Conservation (phyloP, 2,797 vertebrate genomes). For the Muscicapa comitata region DNA sequence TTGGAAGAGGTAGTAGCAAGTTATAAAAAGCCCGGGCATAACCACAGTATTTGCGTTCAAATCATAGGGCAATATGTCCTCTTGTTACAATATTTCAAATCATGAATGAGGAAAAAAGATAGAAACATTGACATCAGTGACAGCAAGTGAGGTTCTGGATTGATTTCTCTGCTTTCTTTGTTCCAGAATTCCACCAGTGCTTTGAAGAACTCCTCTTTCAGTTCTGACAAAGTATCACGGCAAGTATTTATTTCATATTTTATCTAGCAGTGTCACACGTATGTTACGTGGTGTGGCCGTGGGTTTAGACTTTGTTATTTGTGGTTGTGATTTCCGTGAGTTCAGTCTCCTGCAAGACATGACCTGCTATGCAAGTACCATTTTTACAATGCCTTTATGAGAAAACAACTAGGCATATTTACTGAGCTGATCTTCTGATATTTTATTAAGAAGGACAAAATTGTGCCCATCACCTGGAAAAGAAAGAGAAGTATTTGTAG, state of each 20-base stretch:
- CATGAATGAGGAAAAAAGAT: neutral
- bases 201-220: constrained; percentile 7
- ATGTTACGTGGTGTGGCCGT: rapidly evolving
- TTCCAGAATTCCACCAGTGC: constrained; percentile 55
- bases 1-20: neutral
- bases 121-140: neutral
- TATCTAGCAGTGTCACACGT: neutral
- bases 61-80: neutral
- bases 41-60: neutral
- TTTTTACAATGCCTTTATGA: neutral
- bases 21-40: neutral
- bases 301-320: neutral
- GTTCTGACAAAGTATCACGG: constrained; percentile 58
- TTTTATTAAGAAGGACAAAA: neutral
- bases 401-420: neutral
- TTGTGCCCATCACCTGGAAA: neutral
- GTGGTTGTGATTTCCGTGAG: neutral
- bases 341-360: neutral
- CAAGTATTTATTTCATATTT: constrained; percentile 45
- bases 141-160: neutral
- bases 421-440: neutral
- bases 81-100: neutral
- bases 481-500: neutral
- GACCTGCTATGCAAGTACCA: neutral
- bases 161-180: neutral